phyloP scores from a whole-genome alignment of 2,797 vertebrate species.

The Pantherophis alleghaniensis region DNA sequence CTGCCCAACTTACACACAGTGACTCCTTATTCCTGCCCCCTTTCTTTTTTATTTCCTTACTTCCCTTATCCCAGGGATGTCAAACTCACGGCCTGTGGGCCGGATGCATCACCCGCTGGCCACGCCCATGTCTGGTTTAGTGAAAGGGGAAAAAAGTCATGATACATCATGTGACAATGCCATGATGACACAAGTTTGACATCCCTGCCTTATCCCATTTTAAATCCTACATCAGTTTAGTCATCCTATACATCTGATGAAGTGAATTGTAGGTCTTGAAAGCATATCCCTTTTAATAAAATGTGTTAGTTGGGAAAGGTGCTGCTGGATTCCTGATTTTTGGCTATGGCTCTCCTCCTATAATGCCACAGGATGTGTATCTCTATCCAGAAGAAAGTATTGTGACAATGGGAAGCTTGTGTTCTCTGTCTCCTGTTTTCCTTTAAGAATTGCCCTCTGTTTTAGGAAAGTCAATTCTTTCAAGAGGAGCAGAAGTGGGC shows the following conservation, averaged over 20 bases:
- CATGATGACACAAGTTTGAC: too few relatives aligned
- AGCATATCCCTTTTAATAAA: background rate
- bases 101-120: too few relatives aligned
- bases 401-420: background rate
- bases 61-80: background rate
- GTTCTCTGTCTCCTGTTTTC: background rate
- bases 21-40: background rate
- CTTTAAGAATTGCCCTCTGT: background rate
- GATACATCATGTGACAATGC: too few relatives aligned
- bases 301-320: background rate
- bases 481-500: background rate
- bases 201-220: background rate
- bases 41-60: background rate
- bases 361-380: background rate
- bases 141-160: too few relatives aligned
- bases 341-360: background rate
- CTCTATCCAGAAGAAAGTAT: background rate
- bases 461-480: background rate
- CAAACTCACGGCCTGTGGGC: too few relatives aligned
- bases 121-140: too few relatives aligned
- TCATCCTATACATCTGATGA: background rate
- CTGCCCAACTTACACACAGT: background rate
- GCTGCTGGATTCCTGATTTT: background rate
- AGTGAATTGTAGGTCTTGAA: background rate
- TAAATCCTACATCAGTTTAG: background rate